Evolutionary conservation across 2,113 vertebrate genomes (phyloP).

Genomic region (Salminus brasiliensis): DNA sequence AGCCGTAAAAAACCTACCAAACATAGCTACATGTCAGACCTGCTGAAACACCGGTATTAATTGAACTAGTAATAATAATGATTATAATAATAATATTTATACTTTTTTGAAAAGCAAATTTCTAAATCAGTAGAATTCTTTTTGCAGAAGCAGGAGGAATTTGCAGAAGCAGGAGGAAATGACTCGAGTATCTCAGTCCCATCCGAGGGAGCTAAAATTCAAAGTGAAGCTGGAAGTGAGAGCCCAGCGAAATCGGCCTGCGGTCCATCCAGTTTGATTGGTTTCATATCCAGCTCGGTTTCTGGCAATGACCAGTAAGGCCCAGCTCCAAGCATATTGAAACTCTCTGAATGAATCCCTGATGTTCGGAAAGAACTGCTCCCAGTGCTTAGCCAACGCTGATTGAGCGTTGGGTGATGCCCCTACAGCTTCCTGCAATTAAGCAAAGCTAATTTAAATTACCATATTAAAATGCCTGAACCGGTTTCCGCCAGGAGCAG

Average conservation of each 20-base stretch:
- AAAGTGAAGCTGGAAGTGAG: not conserved
- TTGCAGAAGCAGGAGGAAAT: too few relatives aligned
- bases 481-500: not conserved
- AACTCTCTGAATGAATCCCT: not conserved
- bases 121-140: too few relatives aligned
- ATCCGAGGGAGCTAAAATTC: too few relatives aligned
- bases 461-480: not conserved
- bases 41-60: too few relatives aligned
- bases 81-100: too few relatives aligned
- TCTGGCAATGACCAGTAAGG: not conserved
- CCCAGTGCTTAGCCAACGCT: not conserved
- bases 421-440: not conserved
- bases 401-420: not conserved
- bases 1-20: too few relatives aligned
- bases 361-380: not conserved
- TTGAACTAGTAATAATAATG: too few relatives aligned
- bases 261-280: not conserved
- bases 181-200: too few relatives aligned
- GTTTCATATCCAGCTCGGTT: not conserved
- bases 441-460: not conserved
- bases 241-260: not conserved
- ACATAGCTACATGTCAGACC: too few relatives aligned
- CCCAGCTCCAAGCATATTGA: not conserved
- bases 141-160: too few relatives aligned
- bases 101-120: too few relatives aligned